These are phyloP conservation scores for Beaufortia kweichowensis DNA, from an alignment of 2,113 vertebrate genomes.

Conservation along the genomic window DNA sequence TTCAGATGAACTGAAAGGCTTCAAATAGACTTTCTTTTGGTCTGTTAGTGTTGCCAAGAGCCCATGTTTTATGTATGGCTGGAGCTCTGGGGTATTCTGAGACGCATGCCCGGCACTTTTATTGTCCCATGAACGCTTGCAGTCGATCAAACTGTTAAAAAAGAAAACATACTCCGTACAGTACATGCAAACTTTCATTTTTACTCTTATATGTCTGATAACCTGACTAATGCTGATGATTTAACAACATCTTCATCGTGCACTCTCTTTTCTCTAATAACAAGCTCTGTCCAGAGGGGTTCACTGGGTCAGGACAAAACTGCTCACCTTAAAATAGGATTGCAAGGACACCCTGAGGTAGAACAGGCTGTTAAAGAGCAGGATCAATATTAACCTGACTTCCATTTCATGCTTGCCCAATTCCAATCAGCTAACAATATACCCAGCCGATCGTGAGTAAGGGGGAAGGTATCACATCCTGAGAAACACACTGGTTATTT, in stretches of 20 bases:
- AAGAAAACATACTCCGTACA: background rate
- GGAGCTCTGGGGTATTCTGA: conserved; percentile 50
- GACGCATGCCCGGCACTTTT: conserved; percentile 57
- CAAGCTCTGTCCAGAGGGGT: conserved; percentile 61
- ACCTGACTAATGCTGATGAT: no score
- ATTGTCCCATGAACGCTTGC: conserved; percentile 41
- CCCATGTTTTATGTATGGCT: conserved; percentile 60
- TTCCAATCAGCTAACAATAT: conserved; percentile 94
- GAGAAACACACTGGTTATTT: conserved; percentile 88
- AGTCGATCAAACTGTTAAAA: background rate
- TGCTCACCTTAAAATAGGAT: conserved; percentile 79
- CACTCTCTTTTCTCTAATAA: conserved; percentile 37
- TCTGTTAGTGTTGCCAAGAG: conserved; percentile 51
- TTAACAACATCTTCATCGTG: background rate
- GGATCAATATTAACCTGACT: conserved; percentile 98
- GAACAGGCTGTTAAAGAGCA: conserved; percentile 86
- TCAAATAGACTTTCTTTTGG: conserved; percentile 50
- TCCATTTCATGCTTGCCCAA: conserved; percentile 99
- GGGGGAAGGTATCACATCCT: conserved; percentile 86
- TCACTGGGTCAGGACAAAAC: conserved; percentile 73
- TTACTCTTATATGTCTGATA: no score
- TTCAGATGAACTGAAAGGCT: conserved; percentile 58
- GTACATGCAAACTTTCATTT: no score
- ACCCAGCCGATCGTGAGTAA: conserved; percentile 81
- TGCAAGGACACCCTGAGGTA: conserved; percentile 90